Evolutionary conservation across 2,113 vertebrate genomes (phyloP), one percentile per base, ranked within the genome.

Genomic region (Anarrhichthys ocellatus): DNA sequence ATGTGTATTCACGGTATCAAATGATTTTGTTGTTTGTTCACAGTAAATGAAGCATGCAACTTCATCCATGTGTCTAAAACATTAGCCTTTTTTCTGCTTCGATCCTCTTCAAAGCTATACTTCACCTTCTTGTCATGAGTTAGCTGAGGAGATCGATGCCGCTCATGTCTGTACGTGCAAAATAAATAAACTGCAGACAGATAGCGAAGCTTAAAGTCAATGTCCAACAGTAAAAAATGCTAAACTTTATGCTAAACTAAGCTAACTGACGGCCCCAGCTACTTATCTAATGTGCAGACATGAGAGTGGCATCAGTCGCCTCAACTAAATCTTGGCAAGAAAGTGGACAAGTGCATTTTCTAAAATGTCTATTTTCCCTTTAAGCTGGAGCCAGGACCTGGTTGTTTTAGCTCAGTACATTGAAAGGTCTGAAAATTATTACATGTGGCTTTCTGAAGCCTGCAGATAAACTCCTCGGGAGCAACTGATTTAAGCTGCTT

Each of bases 401-500:
- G 24, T 59, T 59, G 6, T 59, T 59, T 29, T 29, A n/a, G 48
- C 24, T 27, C n/a, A 29, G 58, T 56, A 59, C 52, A 71, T 67
- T 69, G 22, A 81, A 87, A 73, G 56, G 69, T 74, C 62, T 64
- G 52, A 29, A 27, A 75, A 69, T 67, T 81, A 24, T 58, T 69
- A 44, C 61, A 72, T 50, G 13, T 75, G 67, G 36, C n/a, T 58
- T n/a, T 73, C 8, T 87, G 48, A 81, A 44, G 42, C n/a, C 68
- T 71, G 75, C 48, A 68, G 84, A 69, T 17, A 6, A 13, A 69
- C 88, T 89, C 71, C 70, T 52, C 27, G 82, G 80, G 65, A 83
- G 84, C 73, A 65, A 72, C 14, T 85, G 82, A 91, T 84, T 83
- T 78, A 74, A 48, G 15, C 66, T 50, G 66, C 44, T 68, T 68